These are phyloP conservation scores for Synanthedon andrenaeformis DNA, from an alignment of 2,888 invertebrate genomes.

Conservation along the genomic window DNA sequence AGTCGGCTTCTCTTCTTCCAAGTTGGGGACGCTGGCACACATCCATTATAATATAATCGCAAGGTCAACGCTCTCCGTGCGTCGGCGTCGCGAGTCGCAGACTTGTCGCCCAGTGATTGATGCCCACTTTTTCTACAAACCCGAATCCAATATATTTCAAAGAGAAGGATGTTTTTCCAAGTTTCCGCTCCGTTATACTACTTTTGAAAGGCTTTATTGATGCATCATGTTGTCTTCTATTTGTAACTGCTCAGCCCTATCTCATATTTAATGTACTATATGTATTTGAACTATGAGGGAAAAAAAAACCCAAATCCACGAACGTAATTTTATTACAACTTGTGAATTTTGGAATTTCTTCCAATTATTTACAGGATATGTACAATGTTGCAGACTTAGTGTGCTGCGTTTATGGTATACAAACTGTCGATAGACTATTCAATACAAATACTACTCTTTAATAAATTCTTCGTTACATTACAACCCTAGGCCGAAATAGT, in stretches of 20 bases:
- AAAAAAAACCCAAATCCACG: constrained; percentile 19
- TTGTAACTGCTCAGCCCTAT: neutral
- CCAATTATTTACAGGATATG: constrained; percentile 67
- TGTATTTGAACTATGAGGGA: constrained; percentile 2
- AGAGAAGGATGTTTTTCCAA: neutral
- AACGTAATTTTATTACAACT: constrained; percentile 57
- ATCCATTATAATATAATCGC: neutral
- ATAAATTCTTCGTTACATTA: constrained; percentile 63
- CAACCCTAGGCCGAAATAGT: constrained; percentile 43
- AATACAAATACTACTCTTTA: constrained; percentile 52
- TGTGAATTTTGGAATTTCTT: constrained; percentile 46
- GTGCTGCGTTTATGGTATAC: constrained; percentile 36
- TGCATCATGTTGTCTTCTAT: neutral
- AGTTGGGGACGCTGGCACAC: too few relatives aligned
- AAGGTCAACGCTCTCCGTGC: constrained; percentile 1
- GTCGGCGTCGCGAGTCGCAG: constrained; percentile 2
- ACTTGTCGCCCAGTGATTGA: constrained; percentile 5
- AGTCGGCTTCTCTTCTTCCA: too few relatives aligned
- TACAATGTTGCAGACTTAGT: constrained; percentile 50
- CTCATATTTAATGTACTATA: neutral
- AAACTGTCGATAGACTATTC: constrained; percentile 44
- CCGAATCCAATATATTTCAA: neutral
- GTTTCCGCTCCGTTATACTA: neutral
- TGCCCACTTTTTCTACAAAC: neutral
- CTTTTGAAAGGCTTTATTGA: neutral